Conservation (phyloP, 2,113 vertebrate genomes). For the Lanius ludovicianus region DNA sequence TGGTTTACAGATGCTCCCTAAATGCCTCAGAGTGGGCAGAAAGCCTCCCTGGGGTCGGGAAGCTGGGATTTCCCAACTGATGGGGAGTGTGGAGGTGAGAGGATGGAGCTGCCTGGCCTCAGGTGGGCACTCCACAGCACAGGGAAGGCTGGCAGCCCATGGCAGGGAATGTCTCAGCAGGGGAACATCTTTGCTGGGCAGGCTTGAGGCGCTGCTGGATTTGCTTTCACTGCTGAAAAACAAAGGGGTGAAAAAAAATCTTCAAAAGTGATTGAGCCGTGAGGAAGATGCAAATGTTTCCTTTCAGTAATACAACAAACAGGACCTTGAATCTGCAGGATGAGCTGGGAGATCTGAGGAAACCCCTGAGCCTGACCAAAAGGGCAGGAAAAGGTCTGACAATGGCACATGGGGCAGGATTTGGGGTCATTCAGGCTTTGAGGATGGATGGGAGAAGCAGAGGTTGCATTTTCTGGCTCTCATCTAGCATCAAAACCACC, state of each 20-base stretch:
- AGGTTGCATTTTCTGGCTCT: not conserved
- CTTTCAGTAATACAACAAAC: not conserved
- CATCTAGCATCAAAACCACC: not conserved
- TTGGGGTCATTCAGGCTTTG: not conserved
- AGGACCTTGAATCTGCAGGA: not conserved
- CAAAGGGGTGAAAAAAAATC: rapidly evolving
- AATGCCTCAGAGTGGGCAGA: not conserved
- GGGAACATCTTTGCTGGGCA: rapidly evolving
- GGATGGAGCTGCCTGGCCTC: not conserved
- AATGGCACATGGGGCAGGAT: not conserved
- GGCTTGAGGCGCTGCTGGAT: not conserved
- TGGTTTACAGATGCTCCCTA: not conserved
- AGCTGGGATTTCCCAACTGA: not conserved
- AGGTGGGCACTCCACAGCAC: not conserved
- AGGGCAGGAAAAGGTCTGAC: not conserved
- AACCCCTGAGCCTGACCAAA: not conserved
- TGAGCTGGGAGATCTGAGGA: not conserved
- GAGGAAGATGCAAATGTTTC: not conserved
- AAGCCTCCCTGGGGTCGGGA: not conserved
- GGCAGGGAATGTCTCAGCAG: not conserved
- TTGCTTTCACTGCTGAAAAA: not conserved
- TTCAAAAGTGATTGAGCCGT: not conserved
- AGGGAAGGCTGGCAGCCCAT: not conserved
- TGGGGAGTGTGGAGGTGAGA: not conserved
- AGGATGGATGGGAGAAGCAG: not conserved